A percentile compares a stretch with the other conserved stretches of the same genome.
These are phyloP conservation scores for Tiphia femorata DNA, from an alignment of 2,888 invertebrate species.

Conservation along the genomic window DNA sequence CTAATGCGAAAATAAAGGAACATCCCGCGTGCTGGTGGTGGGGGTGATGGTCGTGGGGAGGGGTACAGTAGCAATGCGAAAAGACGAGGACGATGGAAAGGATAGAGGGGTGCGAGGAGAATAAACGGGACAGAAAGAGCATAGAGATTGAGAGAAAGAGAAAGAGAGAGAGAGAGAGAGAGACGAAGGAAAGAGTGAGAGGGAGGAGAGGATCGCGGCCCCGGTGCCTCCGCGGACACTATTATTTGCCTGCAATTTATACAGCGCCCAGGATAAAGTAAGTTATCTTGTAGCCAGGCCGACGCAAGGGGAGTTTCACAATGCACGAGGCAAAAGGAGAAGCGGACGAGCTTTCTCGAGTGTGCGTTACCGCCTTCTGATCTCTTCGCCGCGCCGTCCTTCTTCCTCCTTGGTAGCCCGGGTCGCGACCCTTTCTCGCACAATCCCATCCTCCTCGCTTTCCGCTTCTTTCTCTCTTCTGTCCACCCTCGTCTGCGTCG, in stretches of 20 bases:
- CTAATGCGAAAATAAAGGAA: slow-evolving; percentile 11
- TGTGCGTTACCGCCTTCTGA: slow-evolving; percentile 32
- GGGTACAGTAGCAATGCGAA: too few species aligned
- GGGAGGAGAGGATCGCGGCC: slow-evolving; percentile 2
- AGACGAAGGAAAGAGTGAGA: neutral
- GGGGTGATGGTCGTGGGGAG: too few species aligned
- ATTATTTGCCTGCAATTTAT: slow-evolving; percentile 60
- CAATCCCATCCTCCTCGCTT: neutral
- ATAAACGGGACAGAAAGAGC: neutral
- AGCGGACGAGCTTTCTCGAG: slow-evolving; percentile 24
- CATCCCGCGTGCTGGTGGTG: too few species aligned
- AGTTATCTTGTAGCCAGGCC: slow-evolving; percentile 51
- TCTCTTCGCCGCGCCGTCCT: slow-evolving; percentile 21
- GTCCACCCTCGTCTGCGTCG: slow-evolving; percentile 7
- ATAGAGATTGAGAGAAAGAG: too few species aligned
- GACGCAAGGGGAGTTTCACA: slow-evolving; percentile 29
- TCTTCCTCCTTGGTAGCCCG: neutral
- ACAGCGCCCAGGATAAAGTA: slow-evolving; percentile 52
- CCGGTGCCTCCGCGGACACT: slow-evolving; percentile 36
- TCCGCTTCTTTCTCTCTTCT: slow-evolving; percentile 3
- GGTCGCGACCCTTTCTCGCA: slow-evolving; percentile 2
- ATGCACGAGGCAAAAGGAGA: slow-evolving; percentile 39
- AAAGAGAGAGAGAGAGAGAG: too few species aligned
- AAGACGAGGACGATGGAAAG: too few species aligned
- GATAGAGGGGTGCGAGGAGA: too few species aligned